Percentiles rank a stretch among this genome's conserved stretches.
phyloP scores from a whole-genome alignment of 2,888 invertebrate species.

The Drosophila nr. medialis region DNA sequence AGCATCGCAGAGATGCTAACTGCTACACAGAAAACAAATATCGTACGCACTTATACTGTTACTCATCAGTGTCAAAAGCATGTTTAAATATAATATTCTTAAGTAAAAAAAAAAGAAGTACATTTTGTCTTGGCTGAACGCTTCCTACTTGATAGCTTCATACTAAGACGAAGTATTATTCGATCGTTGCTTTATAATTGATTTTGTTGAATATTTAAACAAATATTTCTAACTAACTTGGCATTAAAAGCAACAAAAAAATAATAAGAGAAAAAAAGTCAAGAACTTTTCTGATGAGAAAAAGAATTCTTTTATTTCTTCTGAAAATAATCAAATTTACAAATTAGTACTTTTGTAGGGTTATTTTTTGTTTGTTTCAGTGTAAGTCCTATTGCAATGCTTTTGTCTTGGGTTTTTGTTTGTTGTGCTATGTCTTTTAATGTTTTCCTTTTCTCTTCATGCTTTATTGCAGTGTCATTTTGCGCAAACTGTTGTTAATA shows the following conservation, averaged over 20 bases:
- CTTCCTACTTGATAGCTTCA: too few relatives aligned
- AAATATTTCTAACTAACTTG: neutral
- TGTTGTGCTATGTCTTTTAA: slow-evolving; percentile 53
- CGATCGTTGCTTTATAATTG: neutral
- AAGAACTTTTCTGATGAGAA: neutral
- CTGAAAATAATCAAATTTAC: neutral
- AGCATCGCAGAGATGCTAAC: neutral
- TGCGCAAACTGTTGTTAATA: slow-evolving; percentile 78
- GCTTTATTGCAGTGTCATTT: slow-evolving; percentile 77
- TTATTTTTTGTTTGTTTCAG: neutral
- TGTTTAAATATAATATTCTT: neutral
- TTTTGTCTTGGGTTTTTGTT: neutral
- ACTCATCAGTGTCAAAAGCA: neutral
- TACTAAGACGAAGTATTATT: too few relatives aligned
- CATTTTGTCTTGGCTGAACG: neutral
- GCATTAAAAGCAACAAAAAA: neutral
- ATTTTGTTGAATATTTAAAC: neutral
- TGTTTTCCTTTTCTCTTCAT: slow-evolving; percentile 54
- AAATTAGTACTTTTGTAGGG: neutral
- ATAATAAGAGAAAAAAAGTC: neutral
- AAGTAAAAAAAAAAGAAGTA: neutral
- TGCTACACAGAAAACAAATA: slow-evolving; percentile 2
- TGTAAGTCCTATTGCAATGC: neutral
- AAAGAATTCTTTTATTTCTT: neutral
- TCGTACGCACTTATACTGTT: too few relatives aligned